These are phyloP conservation scores for Drosophila orena DNA, from an alignment of 1,140 invertebrate genomes.

Conservation along the genomic window DNA sequence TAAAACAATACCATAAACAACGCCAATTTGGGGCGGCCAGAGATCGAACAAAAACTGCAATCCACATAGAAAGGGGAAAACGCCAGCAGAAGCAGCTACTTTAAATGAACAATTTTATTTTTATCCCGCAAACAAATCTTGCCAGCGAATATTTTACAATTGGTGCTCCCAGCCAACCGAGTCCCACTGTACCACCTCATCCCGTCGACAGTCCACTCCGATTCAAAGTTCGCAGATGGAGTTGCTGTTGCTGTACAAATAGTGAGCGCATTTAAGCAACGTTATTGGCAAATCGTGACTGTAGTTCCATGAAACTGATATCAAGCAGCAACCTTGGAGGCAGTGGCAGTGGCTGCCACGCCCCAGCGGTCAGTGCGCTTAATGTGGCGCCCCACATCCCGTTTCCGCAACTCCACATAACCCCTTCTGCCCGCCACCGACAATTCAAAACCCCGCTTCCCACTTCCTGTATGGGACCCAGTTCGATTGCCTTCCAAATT, in stretches of 20 bases:
- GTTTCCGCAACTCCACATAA: neutral
- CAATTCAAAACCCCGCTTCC: neutral
- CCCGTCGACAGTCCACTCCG: slow-evolving; percentile 20
- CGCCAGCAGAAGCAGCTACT: slow-evolving; percentile 79
- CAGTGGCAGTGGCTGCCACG: slow-evolving; percentile 38
- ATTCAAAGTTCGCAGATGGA: slow-evolving; percentile 24
- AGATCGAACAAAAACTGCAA: slow-evolving; percentile 20
- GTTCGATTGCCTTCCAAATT: slow-evolving; percentile 76
- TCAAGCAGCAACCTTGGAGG: slow-evolving; percentile 46
- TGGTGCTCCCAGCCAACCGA: slow-evolving; percentile 53
- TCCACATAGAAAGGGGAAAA: slow-evolving; percentile 12
- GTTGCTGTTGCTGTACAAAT: slow-evolving; percentile 36
- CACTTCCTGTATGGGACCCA: slow-evolving; percentile 16
- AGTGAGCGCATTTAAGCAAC: slow-evolving; percentile 82
- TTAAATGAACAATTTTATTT: slow-evolving; percentile 84
- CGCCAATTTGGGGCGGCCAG: slow-evolving; percentile 71
- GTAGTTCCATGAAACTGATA: slow-evolving; percentile 85
- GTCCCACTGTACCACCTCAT: slow-evolving; percentile 22
- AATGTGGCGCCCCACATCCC: slow-evolving; percentile 58
- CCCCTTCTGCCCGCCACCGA: neutral
- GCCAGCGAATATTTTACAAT: slow-evolving; percentile 82
- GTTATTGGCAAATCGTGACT: slow-evolving; percentile 85
- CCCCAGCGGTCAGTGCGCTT: slow-evolving; percentile 56
- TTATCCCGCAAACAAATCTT: slow-evolving; percentile 84
- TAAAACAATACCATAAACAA: slow-evolving; percentile 79